Evolutionary conservation across 2,888 invertebrate species (phyloP), one percentile per base, ranked within the genome.

Genomic region (Pyralis farinalis): DNA sequence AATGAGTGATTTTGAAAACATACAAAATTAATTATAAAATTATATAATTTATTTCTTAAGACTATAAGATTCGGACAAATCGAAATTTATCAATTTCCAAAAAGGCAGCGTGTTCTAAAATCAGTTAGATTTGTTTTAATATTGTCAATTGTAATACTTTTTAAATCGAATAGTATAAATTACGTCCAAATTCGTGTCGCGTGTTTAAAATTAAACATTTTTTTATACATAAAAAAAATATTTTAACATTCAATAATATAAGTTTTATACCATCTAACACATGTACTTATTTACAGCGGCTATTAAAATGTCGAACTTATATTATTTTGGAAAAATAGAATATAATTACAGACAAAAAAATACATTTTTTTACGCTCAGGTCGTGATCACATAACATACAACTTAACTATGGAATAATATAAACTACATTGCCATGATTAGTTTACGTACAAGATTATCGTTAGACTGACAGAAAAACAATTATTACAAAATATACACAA

Each of bases 401-500:
- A 43, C 46, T 51, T 55, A 58, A 51, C 48, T 52, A 58, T 61
- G 61, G 61, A 61, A 61, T 61, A 53, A 46, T 46, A 43, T 46
- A 56, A 55, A 67, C 64, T 60, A 65, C 60, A 64, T 61, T 16
- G 35, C 61, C 65, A 62, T 3, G 37, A 49, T 59, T 57, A 66
- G 54, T 63, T 58, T 69, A 69, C 66, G 63, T 70, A 70, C 60
- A 64, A 47, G 43, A 34, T 52, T 65, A 65, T 64, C 57, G 51
- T 59, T 49, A 58, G 52, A 56, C 48, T 51, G 56, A 42, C 44
- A 49, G 51, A 51, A 59, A 56, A 53, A 59, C 53, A 59, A 59
- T 56, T 71, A 76, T 71, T 73, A 80, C 79, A 79, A 78, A 76
- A 80, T 78, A 78, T 80, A 80, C 78, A 80, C 46, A 48, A 46